Base-by-base conservation (phyloP, 2,888 invertebrate species). In the Bimastos eiseni region DNA sequence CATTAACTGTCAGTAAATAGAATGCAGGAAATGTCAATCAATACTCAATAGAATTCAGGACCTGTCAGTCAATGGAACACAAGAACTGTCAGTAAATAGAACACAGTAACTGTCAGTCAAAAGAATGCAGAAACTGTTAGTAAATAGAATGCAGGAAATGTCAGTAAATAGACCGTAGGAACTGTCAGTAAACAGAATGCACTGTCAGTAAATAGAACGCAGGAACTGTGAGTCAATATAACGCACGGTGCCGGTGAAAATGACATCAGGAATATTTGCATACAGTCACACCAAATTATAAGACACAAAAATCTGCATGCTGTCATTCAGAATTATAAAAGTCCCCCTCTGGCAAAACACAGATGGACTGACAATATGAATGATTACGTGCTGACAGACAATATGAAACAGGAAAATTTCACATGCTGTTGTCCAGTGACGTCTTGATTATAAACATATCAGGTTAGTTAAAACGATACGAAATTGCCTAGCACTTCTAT, bases 101-200 rank as follows among this genome's bases (percentile, higher is more conserved):
- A 36, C 83, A 6, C 30, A 24, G 33, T 33, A 38, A 34, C 34
- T n/a, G 70, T 19, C 21, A 30, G 37, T 37, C 19, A 38, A 34
- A 30, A 30, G 30, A n/a, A n/a, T n/a, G 15, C 88, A 30, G 96
- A 96, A 24, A 96, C 96, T 93, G 91, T 21, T 89, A 90, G 70
- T 70, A 8, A 70, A 70, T n/a, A 70, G 30, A n/a, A 70, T 6
- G n/a, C n/a, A n/a, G 96, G 96, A 24, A 96, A 96, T 93, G 91
- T 21, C 90, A 90, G 70, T 70, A 8, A 70, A 70, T n/a, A 70
- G 30, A n/a, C 30, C 30, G n/a, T n/a, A n/a, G 96, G 96, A 24
- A 96, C 96, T 93, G 91, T 21, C 90, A 90, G 70, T 70, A 8
- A 70, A 70, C 8, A 70, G 30, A n/a, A 70, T 6, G n/a, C n/a